phyloP scores from a whole-genome alignment of 2,888 invertebrate genomes.

The Drosophila anceps region DNA sequence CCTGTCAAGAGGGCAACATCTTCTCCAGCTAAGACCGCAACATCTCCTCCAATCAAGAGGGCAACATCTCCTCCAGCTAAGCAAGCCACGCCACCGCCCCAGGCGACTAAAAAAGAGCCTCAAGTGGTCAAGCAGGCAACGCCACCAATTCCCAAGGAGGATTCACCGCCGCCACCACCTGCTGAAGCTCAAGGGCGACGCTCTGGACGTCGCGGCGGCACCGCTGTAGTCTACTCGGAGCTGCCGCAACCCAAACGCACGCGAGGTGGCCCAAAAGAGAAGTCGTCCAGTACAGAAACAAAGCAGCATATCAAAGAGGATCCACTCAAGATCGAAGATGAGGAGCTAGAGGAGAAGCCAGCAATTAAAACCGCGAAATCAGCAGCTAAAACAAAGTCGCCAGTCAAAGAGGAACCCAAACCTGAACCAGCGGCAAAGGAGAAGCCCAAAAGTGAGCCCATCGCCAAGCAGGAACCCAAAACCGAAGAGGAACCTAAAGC shows the following conservation, averaged over 20 bases:
- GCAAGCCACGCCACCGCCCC: constrained; percentile 1
- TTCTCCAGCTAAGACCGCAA: background rate
- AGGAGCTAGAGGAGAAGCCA: constrained; percentile 6
- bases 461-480: constrained; percentile 23
- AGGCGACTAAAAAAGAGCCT: background rate
- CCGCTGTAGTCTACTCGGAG: constrained; percentile 73
- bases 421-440: background rate
- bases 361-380: constrained; percentile 1
- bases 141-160: constrained; percentile 27
- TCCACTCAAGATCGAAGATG: constrained; percentile 33
- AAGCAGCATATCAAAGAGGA: constrained; percentile 36
- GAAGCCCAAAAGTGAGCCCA: constrained; percentile 8
- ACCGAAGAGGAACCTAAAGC: constrained; percentile 1
- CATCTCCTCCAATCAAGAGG: background rate
- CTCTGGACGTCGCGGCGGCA: constrained; percentile 78
- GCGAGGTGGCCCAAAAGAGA: constrained; percentile 61
- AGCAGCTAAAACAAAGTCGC: constrained; percentile 21
- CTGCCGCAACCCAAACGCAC: constrained; percentile 78
- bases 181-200: constrained; percentile 61
- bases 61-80: background rate
- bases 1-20: background rate
- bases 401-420: constrained; percentile 26
- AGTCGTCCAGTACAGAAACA: constrained; percentile 7
- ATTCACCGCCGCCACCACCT: constrained; percentile 35
- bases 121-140: constrained; percentile 4